Conservation (phyloP, 2,113 vertebrate species). For the Petromus typicus region DNA sequence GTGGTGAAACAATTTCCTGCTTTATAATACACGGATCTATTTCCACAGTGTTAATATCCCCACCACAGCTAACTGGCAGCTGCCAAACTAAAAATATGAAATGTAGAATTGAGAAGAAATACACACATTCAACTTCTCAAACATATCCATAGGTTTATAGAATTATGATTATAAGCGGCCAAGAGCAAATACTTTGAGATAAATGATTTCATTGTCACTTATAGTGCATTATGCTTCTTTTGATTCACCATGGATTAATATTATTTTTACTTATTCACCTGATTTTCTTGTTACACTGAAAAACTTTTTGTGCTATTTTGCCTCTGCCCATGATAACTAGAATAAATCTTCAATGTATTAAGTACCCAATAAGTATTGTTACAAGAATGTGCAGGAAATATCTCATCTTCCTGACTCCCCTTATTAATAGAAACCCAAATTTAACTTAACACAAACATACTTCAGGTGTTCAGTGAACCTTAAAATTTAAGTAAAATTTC, state of each 20-base stretch:
- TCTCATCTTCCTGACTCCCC: neutral
- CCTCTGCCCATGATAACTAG: neutral
- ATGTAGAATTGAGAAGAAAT: neutral
- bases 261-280: neutral
- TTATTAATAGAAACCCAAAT: neutral
- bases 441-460: neutral
- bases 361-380: neutral
- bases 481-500: neutral
- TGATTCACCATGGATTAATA: neutral
- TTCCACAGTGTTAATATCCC: neutral
- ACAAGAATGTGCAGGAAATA: neutral
- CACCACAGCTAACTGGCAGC: neutral
- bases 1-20: neutral
- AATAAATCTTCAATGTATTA: neutral
- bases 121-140: neutral
- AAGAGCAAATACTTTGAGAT: neutral
- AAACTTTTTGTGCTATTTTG: neutral
- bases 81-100: neutral
- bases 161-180: neutral
- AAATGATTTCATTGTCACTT: neutral
- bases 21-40: neutral
- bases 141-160: neutral
- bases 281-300: neutral
- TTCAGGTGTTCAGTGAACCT: neutral
- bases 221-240: neutral